These are phyloP conservation scores for Lasius platythorax DNA, from an alignment of 2,888 invertebrate species.

Conservation along the genomic window DNA sequence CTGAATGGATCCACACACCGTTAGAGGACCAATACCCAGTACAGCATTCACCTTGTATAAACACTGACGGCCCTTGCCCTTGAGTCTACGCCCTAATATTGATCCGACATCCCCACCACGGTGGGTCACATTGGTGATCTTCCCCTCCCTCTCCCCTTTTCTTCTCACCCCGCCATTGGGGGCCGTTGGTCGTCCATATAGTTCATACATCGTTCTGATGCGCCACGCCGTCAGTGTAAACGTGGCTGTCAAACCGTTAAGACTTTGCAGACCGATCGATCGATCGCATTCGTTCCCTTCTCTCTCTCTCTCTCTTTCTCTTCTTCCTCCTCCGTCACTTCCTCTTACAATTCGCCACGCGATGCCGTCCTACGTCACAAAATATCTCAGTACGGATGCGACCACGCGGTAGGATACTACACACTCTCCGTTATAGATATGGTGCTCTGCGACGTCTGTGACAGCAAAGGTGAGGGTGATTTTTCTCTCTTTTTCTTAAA, in stretches of 20 bases:
- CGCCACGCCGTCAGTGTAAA: slow-evolving; percentile 80
- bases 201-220: slow-evolving; percentile 73
- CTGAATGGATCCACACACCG: neutral
- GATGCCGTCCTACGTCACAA: slow-evolving; percentile 57
- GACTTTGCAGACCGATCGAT: slow-evolving; percentile 71
- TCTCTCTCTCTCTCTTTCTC: slow-evolving; percentile 47
- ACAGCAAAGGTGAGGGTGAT: slow-evolving; percentile 76
- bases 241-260: slow-evolving; percentile 82
- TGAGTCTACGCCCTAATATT: slow-evolving; percentile 84
- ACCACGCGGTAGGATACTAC: slow-evolving; percentile 70
- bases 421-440: slow-evolving; percentile 73
- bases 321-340: slow-evolving; percentile 33
- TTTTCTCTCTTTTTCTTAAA: neutral
- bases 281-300: slow-evolving; percentile 25
- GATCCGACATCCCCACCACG: slow-evolving; percentile 80
- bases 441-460: slow-evolving; percentile 83
- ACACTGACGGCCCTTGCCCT: slow-evolving; percentile 80
- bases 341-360: slow-evolving; percentile 42
- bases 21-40: neutral
- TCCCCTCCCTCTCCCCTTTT: slow-evolving; percentile 41
- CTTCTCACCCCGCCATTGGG: slow-evolving; percentile 55
- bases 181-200: slow-evolving; percentile 74
- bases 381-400: slow-evolving; percentile 70
- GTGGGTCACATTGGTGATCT: slow-evolving; percentile 61
- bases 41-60: slow-evolving; percentile 39